A percentile compares a stretch with the other conserved stretches of the same genome.
phyloP scores from a whole-genome alignment of 2,113 vertebrate species.

The Pseudopipra pipra region DNA sequence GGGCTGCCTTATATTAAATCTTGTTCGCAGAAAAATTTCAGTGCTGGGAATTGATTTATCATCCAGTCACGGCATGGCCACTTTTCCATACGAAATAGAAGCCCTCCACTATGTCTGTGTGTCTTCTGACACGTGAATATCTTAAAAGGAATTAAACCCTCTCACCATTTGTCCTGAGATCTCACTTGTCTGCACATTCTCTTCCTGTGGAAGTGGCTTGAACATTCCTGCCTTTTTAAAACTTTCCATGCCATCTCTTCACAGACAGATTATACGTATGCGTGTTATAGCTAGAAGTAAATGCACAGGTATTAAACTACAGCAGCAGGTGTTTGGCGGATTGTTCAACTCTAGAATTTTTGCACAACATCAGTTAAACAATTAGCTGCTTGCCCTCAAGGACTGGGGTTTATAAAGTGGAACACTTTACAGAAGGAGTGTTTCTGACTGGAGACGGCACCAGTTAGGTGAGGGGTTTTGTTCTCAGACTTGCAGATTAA shows the following conservation, averaged over 20 bases:
- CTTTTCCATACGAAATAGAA: neutral
- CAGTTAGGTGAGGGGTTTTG: neutral
- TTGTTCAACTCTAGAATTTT: constrained; percentile 5
- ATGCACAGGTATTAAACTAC: constrained; percentile 23
- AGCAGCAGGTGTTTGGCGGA: constrained; percentile 14
- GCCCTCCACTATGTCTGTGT: neutral
- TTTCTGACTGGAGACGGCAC: neutral
- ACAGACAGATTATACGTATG: constrained; percentile 7
- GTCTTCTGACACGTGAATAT: neutral
- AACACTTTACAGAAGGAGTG: neutral
- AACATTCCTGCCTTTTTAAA: constrained; percentile 6
- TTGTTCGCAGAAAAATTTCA: neutral
- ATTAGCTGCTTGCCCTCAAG: constrained; percentile 41
- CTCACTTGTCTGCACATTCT: neutral
- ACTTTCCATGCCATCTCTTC: neutral
- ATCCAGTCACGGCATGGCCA: neutral
- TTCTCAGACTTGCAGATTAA: neutral
- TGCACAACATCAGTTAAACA: constrained; percentile 23
- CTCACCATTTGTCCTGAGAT: neutral
- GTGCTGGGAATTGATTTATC: neutral
- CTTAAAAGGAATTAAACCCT: neutral
- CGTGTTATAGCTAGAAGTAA: constrained; percentile 49
- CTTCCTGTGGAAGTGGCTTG: neutral
- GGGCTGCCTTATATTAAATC: neutral
- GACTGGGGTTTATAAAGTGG: neutral